Evolutionary conservation across 2,113 vertebrate species (phyloP).

Genomic region (Notiomystis cincta): DNA sequence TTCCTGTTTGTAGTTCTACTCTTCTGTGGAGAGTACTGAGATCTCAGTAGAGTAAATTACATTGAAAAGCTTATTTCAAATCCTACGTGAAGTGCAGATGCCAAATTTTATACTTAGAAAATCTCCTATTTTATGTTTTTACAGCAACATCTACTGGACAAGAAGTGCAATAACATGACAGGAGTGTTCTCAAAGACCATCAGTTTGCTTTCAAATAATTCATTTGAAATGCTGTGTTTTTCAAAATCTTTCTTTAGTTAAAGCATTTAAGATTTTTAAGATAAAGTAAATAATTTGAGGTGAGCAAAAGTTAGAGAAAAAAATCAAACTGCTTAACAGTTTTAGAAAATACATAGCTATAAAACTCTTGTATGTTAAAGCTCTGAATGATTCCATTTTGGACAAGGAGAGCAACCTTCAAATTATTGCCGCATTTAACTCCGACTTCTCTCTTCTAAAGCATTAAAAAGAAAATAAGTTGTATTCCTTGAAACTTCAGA

Average conservation of each 20-base stretch:
- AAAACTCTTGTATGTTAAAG: neutral
- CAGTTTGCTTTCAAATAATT: neutral
- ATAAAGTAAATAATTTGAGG: neutral
- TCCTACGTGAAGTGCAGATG: neutral
- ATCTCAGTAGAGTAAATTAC: neutral
- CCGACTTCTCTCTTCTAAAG: neutral
- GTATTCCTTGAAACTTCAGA: neutral
- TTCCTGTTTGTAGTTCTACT: constrained; percentile 44
- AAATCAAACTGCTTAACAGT: neutral
- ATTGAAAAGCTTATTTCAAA: neutral
- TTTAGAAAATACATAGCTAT: neutral
- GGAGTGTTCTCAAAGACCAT: neutral
- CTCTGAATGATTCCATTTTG: neutral
- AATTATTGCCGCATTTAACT: neutral
- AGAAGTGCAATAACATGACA: neutral
- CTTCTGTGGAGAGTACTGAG: neutral
- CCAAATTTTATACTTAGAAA: neutral
- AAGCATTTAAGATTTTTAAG: neutral
- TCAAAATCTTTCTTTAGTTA: neutral
- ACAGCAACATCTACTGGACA: constrained; percentile 45
- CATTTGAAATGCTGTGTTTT: neutral
- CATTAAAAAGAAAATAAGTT: neutral
- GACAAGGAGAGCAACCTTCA: neutral
- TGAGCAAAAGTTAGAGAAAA: neutral
- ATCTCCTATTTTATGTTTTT: neutral